phyloP scores from a whole-genome alignment of 2,888 invertebrate species.

The Drosophila birchii region DNA sequence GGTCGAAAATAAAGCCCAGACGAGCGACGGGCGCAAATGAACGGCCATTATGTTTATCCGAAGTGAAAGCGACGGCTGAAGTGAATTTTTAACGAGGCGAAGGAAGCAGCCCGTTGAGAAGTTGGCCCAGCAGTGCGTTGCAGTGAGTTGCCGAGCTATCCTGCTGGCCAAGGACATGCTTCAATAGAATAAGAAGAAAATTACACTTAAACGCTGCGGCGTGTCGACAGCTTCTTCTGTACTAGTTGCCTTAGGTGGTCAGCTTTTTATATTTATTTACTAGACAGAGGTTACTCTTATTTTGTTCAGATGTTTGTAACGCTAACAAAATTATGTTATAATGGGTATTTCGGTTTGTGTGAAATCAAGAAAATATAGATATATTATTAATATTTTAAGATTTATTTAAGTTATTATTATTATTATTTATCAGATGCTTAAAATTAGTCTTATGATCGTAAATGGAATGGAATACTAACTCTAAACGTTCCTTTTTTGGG shows the following conservation, averaged over 20 bases:
- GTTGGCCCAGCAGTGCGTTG: slow-evolving; percentile 63
- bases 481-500: too few species aligned
- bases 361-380: too few species aligned
- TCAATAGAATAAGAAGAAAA: slow-evolving; percentile 82
- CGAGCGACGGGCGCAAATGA: slow-evolving; percentile 70
- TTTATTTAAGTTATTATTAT: too few species aligned
- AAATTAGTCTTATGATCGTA: too few species aligned
- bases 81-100: slow-evolving; percentile 76
- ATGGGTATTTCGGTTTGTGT: neutral
- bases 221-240: slow-evolving; percentile 61
- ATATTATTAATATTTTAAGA: too few species aligned
- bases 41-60: slow-evolving; percentile 81
- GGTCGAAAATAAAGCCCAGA: slow-evolving; percentile 26
- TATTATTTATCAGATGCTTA: too few species aligned
- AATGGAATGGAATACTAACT: too few species aligned
- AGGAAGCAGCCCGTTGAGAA: slow-evolving; percentile 5
- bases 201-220: slow-evolving; percentile 80
- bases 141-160: slow-evolving; percentile 72
- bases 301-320: neutral
- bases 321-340: neutral
- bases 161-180: slow-evolving; percentile 78
- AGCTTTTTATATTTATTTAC: slow-evolving; percentile 50
- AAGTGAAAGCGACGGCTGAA: slow-evolving; percentile 79
- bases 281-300: neutral
- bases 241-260: slow-evolving; percentile 45